Evolutionary conservation across 2,797 vertebrate species (phyloP), one percentile per base, ranked within the genome.

Genomic region (Rhyacichthys aspro): DNA sequence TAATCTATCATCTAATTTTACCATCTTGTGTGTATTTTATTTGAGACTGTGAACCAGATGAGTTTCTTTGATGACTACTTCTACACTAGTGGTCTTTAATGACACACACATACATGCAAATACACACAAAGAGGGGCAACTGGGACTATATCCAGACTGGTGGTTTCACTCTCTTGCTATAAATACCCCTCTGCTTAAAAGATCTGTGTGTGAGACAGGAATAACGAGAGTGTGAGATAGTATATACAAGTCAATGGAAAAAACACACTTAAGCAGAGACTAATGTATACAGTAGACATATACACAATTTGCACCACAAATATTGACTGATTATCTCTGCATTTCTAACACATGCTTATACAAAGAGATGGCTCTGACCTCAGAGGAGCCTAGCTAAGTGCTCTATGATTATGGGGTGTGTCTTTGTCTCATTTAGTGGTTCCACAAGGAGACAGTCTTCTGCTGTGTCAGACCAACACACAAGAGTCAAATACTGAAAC

Each of bases 391-490:
- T 70, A 70, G 83, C 85, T 88, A 88, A 90, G 88, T 80, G 86
- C 81, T 88, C 83, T 89, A 86, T 88, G 86, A 90, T 91, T 90
- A 92, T 84, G 85, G 88, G 87, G 89, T 91, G 90, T 91, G 90
- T 89, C 86, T 90, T 91, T 93, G 88, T 91, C 89, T 92, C 84
- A 91, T 89, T 91, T 88, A 87, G 88, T 88, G 88, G 87, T 90
- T 87, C 87, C 85, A 88, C 81, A 72, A 83, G 85, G 87, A 91
- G 89, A 90, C 87, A 88, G 84, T 87, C 84, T 87, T 89, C 88
- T 88, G 84, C 87, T 84, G 83, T 42, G 86, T 89, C 83, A 89
- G 83, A 86, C 82, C 58, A 78, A 76, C 60, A 72, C 73, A 75
- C 64, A 63, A 55, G 23, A 50, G 49, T 57, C 62, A 66, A n/a